These are phyloP conservation scores for Phalloptychus januarius DNA, from an alignment of 2,797 vertebrate species.

Conservation along the genomic window DNA sequence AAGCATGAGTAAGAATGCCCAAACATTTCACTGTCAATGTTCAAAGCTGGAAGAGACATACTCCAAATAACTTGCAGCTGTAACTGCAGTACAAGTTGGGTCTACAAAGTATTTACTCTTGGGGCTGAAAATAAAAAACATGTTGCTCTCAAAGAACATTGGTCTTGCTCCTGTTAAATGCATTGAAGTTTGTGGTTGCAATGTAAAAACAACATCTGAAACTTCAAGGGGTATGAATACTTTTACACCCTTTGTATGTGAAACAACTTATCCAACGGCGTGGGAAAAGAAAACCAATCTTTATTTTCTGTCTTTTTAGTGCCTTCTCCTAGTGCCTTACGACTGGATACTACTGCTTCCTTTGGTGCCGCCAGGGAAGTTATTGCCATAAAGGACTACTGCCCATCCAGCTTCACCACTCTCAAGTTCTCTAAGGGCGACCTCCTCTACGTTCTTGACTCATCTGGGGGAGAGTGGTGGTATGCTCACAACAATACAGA, in stretches of 20 bases:
- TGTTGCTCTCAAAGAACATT: background rate
- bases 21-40: background rate
- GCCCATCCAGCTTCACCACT: slow-evolving; percentile 95
- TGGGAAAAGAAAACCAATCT: background rate
- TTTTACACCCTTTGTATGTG: background rate
- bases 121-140: background rate
- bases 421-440: slow-evolving; percentile 96
- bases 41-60: background rate
- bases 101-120: background rate
- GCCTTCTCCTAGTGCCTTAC: slow-evolving; percentile 95
- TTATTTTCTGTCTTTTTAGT: slow-evolving; percentile 72
- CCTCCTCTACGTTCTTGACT: slow-evolving; percentile 92
- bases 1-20: background rate
- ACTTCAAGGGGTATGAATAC: background rate
- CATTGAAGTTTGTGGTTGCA: background rate
- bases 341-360: slow-evolving; percentile 84
- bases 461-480: slow-evolving; percentile 96
- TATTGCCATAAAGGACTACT: slow-evolving; percentile 95
- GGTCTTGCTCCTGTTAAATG: background rate
- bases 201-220: background rate
- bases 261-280: background rate
- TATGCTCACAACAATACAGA: slow-evolving; percentile 97
- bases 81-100: background rate
- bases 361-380: slow-evolving; percentile 92
- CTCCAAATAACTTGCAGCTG: background rate